Percentiles rank a stretch among this genome's conserved stretches.
Conservation (phyloP, 2,888 invertebrate species). For the Rhagophthalmus giganteus region DNA sequence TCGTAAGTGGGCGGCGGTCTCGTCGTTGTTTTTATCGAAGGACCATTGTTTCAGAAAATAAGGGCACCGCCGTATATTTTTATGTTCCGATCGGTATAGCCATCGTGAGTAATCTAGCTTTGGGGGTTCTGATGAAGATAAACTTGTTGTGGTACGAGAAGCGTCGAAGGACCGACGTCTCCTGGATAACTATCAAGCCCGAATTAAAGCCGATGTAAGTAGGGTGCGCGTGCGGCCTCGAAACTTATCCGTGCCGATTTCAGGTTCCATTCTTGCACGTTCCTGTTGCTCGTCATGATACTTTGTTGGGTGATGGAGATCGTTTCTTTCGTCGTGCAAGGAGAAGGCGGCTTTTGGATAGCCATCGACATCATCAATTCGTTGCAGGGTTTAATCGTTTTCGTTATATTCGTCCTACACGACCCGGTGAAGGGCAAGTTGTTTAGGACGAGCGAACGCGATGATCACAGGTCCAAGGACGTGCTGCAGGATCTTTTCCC, state of each 20-base stretch:
- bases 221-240: no score
- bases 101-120: conserved; percentile 24
- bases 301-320: conserved; percentile 53
- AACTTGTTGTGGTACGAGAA: conserved; percentile 22
- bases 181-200: conserved; percentile 18
- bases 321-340: conserved; percentile 44
- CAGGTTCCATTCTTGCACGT: conserved; percentile 50
- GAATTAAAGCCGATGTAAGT: conserved; percentile 36
- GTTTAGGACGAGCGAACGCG: no score
- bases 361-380: conserved; percentile 51
- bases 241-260: no score
- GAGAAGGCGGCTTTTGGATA: conserved; percentile 39
- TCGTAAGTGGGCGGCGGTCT: no score
- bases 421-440: conserved; percentile 32
- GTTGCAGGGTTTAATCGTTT: conserved; percentile 51
- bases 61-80: conserved; percentile 30
- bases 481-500: background rate
- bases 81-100: conserved; percentile 33
- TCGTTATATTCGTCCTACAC: conserved; percentile 52
- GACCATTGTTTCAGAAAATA: conserved; percentile 32
- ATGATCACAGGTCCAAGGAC: background rate
- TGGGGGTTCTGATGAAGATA: conserved; percentile 22
- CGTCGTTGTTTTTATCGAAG: background rate
- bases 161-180: conserved; percentile 5
- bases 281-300: conserved; percentile 53